A percentile compares a stretch with the other conserved stretches of the same genome.
These are phyloP conservation scores for Mimumesa dahlbomi DNA, from an alignment of 2,888 invertebrate species.

Conservation along the genomic window DNA sequence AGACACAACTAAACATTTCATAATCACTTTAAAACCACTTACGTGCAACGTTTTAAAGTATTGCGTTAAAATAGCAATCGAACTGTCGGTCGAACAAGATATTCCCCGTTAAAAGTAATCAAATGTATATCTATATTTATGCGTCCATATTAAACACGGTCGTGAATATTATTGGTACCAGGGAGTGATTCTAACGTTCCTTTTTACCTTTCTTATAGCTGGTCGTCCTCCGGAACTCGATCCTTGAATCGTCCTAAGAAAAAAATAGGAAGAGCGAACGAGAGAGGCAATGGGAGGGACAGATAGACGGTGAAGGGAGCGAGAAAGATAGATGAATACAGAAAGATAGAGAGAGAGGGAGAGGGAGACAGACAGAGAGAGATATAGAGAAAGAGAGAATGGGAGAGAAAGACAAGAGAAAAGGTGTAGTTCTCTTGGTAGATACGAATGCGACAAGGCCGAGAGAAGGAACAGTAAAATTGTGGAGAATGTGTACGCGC, in stretches of 20 bases:
- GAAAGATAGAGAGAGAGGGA: constrained; percentile 25
- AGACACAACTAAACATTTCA: too few species aligned
- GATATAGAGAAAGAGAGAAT: too few species aligned
- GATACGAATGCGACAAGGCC: constrained; percentile 69
- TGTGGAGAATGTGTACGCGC: constrained; percentile 77
- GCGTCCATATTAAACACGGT: not conserved
- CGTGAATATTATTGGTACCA: constrained; percentile 3
- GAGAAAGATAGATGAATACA: constrained; percentile 11
- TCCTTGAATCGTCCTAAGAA: constrained; percentile 54
- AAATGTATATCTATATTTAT: too few species aligned
- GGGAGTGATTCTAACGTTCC: constrained; percentile 19
- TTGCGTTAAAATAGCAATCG: too few species aligned
- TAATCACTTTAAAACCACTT: too few species aligned
- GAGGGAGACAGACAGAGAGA: too few species aligned
- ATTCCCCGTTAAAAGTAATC: too few species aligned
- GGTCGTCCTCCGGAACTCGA: constrained; percentile 57
- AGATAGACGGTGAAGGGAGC: constrained; percentile 11
- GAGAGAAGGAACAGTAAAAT: constrained; percentile 77
- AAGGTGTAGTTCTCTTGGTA: constrained; percentile 51
- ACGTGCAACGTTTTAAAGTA: too few species aligned
- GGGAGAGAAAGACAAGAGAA: constrained; percentile 36
- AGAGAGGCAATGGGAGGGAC: constrained; percentile 28
- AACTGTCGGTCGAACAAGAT: too few species aligned
- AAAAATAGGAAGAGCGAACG: constrained; percentile 37
- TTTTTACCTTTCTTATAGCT: constrained; percentile 34